phyloP scores from a whole-genome alignment of 37 sponge, comb jelly and placozoan species.

The Chondrosia reniformis region DNA sequence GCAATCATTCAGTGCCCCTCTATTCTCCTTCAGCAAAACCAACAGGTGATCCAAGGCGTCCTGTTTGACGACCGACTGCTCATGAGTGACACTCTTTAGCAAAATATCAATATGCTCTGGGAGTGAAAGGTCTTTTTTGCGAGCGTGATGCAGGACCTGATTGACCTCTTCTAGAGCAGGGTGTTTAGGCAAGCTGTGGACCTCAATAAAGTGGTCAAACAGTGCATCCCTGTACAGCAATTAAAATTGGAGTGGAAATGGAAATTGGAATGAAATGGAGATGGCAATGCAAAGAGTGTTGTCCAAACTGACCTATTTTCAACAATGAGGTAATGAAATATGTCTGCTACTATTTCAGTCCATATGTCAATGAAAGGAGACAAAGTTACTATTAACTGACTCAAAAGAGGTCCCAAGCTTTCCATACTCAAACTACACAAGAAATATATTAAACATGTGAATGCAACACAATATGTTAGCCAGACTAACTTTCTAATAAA shows the following conservation, averaged over 20 bases:
- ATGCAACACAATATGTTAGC: neutral
- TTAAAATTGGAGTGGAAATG: neutral
- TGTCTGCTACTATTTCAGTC: slow-evolving; percentile 49
- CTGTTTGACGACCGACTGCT: slow-evolving; percentile 57
- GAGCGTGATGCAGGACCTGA: slow-evolving; percentile 24
- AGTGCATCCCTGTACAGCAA: slow-evolving; percentile 30
- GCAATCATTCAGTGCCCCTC: slow-evolving; percentile 41
- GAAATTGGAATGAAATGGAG: neutral
- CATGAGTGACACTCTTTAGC: slow-evolving; percentile 71
- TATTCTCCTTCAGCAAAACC: slow-evolving; percentile 29
- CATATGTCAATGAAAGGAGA: slow-evolving; percentile 44
- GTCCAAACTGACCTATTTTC: slow-evolving; percentile 50
- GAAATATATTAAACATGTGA: neutral
- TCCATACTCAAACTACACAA: slow-evolving; percentile 53
- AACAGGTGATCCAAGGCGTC: slow-evolving; percentile 61
- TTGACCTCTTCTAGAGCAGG: slow-evolving; percentile 51
- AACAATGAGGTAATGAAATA: slow-evolving; percentile 70
- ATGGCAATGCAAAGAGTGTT: neutral
- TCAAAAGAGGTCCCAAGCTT: slow-evolving; percentile 64
- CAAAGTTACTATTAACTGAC: slow-evolving; percentile 73
- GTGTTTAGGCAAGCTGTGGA: slow-evolving; percentile 60
- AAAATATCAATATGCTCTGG: slow-evolving; percentile 41
- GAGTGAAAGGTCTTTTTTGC: neutral
- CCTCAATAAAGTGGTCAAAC: slow-evolving; percentile 63
- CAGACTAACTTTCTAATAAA: slow-evolving; percentile 51